Percentiles rank a stretch among this genome's conserved stretches.
Conservation (phyloP, 2,888 invertebrate species). For the Eremobia ochroleuca region DNA sequence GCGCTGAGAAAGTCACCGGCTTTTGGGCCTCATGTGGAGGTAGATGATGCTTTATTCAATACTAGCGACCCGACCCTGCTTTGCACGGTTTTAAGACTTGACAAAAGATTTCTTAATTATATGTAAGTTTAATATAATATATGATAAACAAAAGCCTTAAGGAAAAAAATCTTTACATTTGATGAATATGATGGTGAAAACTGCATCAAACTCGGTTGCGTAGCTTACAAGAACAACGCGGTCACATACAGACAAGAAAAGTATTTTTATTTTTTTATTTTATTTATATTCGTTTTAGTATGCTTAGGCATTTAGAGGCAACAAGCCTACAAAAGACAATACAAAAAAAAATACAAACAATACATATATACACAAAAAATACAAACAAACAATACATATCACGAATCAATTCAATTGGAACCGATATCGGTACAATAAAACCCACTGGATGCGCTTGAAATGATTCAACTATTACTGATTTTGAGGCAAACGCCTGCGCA, state of each 20-base stretch:
- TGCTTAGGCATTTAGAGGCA: background rate
- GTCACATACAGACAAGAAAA: background rate
- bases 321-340: background rate
- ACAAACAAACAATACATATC: background rate
- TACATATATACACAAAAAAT: no score
- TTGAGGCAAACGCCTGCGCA: conserved; percentile 50
- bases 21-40: conserved; percentile 86
- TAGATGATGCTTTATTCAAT: conserved; percentile 50
- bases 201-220: background rate
- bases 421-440: conserved; percentile 23
- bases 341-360: background rate
- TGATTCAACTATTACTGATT: conserved; percentile 38
- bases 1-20: conserved; percentile 86
- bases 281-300: background rate
- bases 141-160: background rate
- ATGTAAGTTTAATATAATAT: no score
- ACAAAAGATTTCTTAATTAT: background rate
- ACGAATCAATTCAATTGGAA: conserved; percentile 26
- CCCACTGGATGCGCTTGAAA: background rate
- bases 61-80: background rate
- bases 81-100: background rate
- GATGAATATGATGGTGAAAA: no score
- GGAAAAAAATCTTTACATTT: background rate
- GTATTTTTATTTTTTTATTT: background rate
- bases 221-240: background rate